A percentile compares a stretch with the other conserved stretches of the same genome.
These are phyloP conservation scores for Aphelocoma coerulescens DNA, from an alignment of 2,113 vertebrate species.

Conservation along the genomic window DNA sequence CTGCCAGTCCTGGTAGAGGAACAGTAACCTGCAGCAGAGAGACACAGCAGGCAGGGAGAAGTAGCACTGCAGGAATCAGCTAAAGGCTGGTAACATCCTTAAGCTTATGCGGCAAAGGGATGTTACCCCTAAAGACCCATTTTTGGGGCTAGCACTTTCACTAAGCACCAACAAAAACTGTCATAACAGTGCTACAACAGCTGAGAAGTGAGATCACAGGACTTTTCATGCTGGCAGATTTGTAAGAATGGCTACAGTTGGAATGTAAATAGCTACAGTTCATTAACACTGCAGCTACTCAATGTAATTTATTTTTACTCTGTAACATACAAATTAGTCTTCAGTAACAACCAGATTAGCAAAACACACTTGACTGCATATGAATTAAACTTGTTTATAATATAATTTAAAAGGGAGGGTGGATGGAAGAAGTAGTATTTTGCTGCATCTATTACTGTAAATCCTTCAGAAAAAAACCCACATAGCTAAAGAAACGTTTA, in stretches of 20 bases:
- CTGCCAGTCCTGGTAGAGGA: neutral
- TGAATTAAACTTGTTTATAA: neutral
- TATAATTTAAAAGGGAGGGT: too few species aligned
- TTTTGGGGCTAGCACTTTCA: neutral
- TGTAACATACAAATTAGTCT: neutral
- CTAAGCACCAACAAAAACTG: neutral
- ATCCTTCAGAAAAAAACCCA: neutral
- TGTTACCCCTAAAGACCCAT: neutral
- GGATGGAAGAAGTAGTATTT: neutral
- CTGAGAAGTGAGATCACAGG: neutral
- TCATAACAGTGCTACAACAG: neutral
- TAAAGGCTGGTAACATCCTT: neutral
- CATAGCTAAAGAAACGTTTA: neutral
- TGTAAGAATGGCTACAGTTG: neutral
- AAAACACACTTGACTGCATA: neutral
- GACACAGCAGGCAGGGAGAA: neutral
- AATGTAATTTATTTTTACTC: neutral
- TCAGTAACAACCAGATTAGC: neutral
- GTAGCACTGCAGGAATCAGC: neutral
- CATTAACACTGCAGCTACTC: neutral
- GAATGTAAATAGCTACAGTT: neutral
- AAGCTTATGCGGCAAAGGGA: fast-evolving
- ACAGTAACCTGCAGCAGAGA: neutral
- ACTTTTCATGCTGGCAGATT: neutral
- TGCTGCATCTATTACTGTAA: neutral